A percentile compares a stretch with the other conserved stretches of the same genome.
These are phyloP conservation scores for Himalopsyche anomala DNA, from an alignment of 2,888 invertebrate species.

Conservation along the genomic window DNA sequence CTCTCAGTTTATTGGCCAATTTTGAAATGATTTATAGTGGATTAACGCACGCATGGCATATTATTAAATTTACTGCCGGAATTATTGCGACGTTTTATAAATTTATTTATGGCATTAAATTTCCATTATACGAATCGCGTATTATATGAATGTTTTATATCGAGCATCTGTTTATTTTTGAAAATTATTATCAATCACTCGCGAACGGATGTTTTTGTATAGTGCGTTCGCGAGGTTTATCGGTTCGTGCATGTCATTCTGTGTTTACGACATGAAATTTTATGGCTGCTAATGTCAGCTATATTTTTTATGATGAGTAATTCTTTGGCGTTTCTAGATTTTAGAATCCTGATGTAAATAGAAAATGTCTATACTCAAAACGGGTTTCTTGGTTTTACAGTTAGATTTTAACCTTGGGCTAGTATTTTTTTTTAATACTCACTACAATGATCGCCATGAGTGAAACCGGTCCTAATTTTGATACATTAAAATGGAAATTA, in stretches of 20 bases:
- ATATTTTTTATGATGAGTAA: not conserved
- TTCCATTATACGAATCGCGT: conserved; percentile 6
- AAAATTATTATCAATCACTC: conserved; percentile 26
- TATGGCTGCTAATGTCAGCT: conserved; percentile 10
- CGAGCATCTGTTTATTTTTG: conserved; percentile 26
- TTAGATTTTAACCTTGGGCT: too few species aligned
- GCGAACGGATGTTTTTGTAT: conserved; percentile 2
- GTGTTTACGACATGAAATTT: conserved; percentile 26
- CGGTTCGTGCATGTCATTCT: conserved; percentile 9
- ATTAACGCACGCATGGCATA: conserved; percentile 19
- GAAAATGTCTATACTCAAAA: too few species aligned
- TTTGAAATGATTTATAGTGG: not conserved
- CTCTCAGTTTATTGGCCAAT: not conserved
- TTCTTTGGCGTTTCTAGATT: not conserved
- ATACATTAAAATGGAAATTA: too few species aligned
- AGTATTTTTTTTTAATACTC: too few species aligned
- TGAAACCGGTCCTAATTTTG: too few species aligned
- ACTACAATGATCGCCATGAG: too few species aligned
- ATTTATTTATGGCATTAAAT: conserved; percentile 26
- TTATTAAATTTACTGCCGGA: conserved; percentile 6
- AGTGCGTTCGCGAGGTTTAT: not conserved
- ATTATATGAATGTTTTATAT: not conserved
- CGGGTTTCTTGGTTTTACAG: too few species aligned
- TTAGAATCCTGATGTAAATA: too few species aligned
- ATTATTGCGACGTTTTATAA: conserved; percentile 15